Evolutionary conservation across 2,113 vertebrate species (phyloP).

Genomic region (Hassar affinis): DNA sequence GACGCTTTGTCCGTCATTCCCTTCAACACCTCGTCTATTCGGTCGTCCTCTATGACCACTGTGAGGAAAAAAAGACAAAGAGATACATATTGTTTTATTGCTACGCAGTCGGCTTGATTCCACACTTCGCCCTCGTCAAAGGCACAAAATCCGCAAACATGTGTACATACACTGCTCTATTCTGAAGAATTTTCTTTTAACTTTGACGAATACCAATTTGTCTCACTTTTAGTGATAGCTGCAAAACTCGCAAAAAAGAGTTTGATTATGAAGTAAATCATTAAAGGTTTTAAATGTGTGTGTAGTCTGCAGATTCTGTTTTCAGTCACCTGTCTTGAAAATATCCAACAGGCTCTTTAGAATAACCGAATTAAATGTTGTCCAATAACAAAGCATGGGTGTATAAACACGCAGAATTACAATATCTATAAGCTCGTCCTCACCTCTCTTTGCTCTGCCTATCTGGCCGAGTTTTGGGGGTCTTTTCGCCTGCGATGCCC

Average conservation of each 20-base stretch:
- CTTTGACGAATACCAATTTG: neutral
- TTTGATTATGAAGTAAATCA: neutral
- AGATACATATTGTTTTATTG: neutral
- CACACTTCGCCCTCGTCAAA: neutral
- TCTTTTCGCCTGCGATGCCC: constrained; percentile 90
- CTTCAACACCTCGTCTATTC: constrained; percentile 98
- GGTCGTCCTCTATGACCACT: constrained; percentile 99
- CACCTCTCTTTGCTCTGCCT: constrained; percentile 94
- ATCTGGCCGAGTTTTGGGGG: constrained; percentile 97
- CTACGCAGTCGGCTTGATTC: neutral
- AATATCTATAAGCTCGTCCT: constrained; percentile 29
- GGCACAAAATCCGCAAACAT: neutral
- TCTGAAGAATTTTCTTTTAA: neutral
- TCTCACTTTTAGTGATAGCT: too few species aligned
- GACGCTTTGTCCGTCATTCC: constrained; percentile 96
- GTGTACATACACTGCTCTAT: neutral
- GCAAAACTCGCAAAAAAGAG: neutral
- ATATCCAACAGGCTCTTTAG: neutral
- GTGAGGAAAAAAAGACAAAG: constrained; percentile 51
- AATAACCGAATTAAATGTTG: neutral
- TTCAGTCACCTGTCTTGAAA: neutral
- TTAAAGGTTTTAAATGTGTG: neutral
- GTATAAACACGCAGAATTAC: neutral
- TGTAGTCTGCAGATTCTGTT: neutral
- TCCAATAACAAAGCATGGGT: neutral